Conservation (phyloP, 2,113 vertebrate species). For the Hydrolagus affinis region DNA sequence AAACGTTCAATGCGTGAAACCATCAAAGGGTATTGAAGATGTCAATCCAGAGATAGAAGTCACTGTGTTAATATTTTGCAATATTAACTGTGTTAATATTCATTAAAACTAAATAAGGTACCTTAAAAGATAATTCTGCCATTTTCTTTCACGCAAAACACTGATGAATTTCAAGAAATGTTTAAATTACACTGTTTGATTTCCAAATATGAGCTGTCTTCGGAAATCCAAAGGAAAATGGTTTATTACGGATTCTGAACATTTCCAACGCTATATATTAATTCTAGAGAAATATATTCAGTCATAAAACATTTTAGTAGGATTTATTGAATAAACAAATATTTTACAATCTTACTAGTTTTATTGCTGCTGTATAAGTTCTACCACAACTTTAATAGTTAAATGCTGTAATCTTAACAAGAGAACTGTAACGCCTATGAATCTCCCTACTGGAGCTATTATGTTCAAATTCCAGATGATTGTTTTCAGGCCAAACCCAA, state of each 20-base stretch:
- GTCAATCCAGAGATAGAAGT: no score
- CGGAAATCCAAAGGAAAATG: neutral
- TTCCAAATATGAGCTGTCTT: neutral
- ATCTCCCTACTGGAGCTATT: neutral
- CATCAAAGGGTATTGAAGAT: no score
- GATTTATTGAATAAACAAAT: neutral
- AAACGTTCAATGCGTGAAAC: no score
- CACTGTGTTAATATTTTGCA: no score
- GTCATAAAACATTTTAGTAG: neutral
- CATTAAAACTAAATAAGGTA: neutral
- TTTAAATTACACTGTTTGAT: no score
- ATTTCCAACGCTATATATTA: neutral
- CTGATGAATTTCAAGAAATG: no score
- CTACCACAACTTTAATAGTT: neutral
- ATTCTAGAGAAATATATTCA: neutral
- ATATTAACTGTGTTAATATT: neutral
- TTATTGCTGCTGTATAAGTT: neutral
- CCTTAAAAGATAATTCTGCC: neutral
- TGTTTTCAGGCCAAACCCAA: neutral
- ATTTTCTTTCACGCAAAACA: neutral
- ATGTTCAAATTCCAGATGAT: neutral
- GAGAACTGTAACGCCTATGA: neutral
- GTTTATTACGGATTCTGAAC: neutral
- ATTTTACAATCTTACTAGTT: neutral
- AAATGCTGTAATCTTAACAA: neutral